Percentiles rank a stretch among this genome's conserved stretches.
Evolutionary conservation across 2,113 vertebrate genomes (phyloP).

Genomic region (Mixornis gularis): DNA sequence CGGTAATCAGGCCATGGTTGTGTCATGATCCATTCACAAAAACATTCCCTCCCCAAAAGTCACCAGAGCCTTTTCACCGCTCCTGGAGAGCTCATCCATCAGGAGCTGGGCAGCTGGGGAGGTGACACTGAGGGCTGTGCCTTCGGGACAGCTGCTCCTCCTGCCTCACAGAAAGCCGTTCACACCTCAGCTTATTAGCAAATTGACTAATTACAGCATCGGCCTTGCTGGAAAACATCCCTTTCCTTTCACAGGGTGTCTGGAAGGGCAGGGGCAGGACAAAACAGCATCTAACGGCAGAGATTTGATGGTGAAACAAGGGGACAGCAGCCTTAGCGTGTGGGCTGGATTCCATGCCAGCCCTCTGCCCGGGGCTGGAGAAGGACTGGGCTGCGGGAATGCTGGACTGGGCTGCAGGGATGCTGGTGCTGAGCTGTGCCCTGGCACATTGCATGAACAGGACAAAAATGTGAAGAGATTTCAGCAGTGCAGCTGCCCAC

Average conservation of each 20-base stretch:
- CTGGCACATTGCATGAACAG: neutral
- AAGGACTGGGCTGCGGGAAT: neutral
- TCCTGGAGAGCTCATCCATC: neutral
- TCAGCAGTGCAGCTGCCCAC: neutral
- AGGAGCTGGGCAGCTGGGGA: slow-evolving; percentile 5
- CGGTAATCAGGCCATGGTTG: neutral
- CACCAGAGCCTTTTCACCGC: neutral
- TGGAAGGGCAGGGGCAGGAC: neutral
- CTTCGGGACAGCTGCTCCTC: neutral
- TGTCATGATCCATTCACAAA: slow-evolving; percentile 4
- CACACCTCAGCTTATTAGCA: slow-evolving; percentile 16
- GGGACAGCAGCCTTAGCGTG: neutral
- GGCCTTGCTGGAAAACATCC: neutral
- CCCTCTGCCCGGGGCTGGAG: neutral
- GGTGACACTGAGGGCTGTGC: neutral
- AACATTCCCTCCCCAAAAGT: neutral
- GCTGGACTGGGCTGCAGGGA: neutral
- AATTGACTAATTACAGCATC: slow-evolving; percentile 10
- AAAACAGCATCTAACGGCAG: neutral
- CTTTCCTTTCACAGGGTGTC: neutral
- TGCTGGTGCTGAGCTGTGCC: neutral
- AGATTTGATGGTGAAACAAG: neutral
- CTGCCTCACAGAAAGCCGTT: neutral
- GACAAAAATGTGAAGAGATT: neutral
- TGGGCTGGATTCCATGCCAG: neutral